Base-by-base conservation (phyloP, 2,797 vertebrate genomes). In the Pantherophis alleghaniensis region DNA sequence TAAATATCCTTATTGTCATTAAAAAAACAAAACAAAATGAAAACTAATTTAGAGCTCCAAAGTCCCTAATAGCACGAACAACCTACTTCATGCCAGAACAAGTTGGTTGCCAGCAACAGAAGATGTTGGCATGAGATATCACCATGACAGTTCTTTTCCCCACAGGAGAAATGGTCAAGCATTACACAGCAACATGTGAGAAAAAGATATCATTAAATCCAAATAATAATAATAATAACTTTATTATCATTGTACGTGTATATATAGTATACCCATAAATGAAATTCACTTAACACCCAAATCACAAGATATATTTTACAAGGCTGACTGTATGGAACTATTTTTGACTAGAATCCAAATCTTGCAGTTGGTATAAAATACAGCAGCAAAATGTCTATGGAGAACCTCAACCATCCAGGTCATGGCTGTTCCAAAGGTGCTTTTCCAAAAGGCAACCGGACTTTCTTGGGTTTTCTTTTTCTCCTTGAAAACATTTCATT, bases 1-100 rank as follows among this genome's bases (percentile, higher is more conserved):
- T 95, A 94, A 90, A 95, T 87, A 42, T 79, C 86, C 89, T 56
- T 90, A 24, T 60, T 92, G 57, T 0, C 11, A 91, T 53, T 95
- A 95, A 28, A 53, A 53, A 26, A 95, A 95, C 7, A 47, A 24
- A 10, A 4, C 53, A 18, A 59, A 47, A 56, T 6, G 26, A 7
- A 28, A 61, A n/a, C 10, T 26, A 86, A 94, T 37, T 28, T 24
- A 47, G 18, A 91, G 28, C 47, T 83, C 90, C 20, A 63, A 86
- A 93, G 61, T 87, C 56, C 7, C 51, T 51, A 87, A 93, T n/a
- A 53, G 32, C 69, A 11, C 24, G n/a, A 89, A 61, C 2, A 88
- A n/a, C 20, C 28, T 83, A 55, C 60, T 86, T 83, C n/a, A 57
- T 22, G n/a, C 13, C 61, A 59, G 61, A 87, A 55, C n/a, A n/a